These are phyloP conservation scores for Cryptus viduatorius DNA, from an alignment of 2,888 invertebrate species.

Conservation along the genomic window DNA sequence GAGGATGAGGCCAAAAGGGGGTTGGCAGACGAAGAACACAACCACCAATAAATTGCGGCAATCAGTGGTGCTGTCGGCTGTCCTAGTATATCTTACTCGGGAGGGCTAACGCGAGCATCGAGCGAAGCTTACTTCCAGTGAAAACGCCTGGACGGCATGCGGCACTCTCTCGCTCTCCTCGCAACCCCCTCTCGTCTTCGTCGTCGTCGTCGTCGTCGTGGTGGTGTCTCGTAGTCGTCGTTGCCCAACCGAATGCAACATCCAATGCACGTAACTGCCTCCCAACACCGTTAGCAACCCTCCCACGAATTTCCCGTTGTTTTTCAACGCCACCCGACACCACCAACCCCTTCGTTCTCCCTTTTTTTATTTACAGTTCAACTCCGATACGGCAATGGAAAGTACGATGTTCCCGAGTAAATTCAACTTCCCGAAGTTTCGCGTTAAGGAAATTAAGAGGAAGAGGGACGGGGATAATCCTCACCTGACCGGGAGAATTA, in stretches of 20 bases:
- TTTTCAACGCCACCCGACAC: constrained; percentile 56
- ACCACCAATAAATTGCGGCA: constrained; percentile 73
- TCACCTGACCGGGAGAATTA: constrained; percentile 30
- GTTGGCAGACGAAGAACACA: constrained; percentile 65
- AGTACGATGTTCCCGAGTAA: constrained; percentile 19
- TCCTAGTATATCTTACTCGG: constrained; percentile 71
- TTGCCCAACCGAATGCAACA: constrained; percentile 59
- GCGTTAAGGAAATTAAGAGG: constrained; percentile 58
- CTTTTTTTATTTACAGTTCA: constrained; percentile 60
- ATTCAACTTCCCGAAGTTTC: constrained; percentile 32
- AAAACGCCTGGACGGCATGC: constrained; percentile 60
- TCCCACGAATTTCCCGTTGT: constrained; percentile 46
- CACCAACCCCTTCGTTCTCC: constrained; percentile 26
- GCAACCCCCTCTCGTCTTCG: neutral
- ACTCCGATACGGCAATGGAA: constrained; percentile 17
- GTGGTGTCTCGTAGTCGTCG: constrained; percentile 47
- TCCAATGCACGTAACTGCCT: constrained; percentile 63
- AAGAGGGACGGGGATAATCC: constrained; percentile 35
- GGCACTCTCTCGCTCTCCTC: constrained; percentile 11
- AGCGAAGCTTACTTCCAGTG: constrained; percentile 65
- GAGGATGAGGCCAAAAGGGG: neutral
- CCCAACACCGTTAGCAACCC: constrained; percentile 44
- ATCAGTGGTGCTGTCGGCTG: constrained; percentile 71
- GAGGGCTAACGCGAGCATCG: constrained; percentile 62
- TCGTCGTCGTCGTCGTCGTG: constrained; percentile 47